A percentile compares a stretch with the other conserved stretches of the same genome.
These are phyloP conservation scores for Phoxinus dragarum DNA, from an alignment of 2,797 vertebrate species.

Conservation along the genomic window DNA sequence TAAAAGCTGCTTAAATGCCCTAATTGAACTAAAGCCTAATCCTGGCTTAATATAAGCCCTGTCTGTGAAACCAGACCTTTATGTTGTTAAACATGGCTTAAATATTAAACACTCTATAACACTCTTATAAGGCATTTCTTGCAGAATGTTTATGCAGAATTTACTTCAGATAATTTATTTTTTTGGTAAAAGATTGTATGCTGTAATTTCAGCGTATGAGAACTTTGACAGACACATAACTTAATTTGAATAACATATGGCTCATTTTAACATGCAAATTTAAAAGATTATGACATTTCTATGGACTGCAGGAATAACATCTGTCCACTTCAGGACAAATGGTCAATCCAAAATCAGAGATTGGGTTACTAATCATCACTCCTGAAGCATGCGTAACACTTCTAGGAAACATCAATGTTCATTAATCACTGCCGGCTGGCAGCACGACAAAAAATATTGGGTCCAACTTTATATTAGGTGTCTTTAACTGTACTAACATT, in stretches of 20 bases:
- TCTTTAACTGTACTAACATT: too few relatives aligned
- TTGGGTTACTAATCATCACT: constrained; percentile 1
- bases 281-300: background rate
- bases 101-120: too few relatives aligned
- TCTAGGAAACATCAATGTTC: constrained; percentile 35
- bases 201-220: background rate
- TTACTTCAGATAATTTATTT: too few relatives aligned
- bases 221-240: background rate
- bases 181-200: too few relatives aligned
- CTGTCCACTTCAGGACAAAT: background rate
- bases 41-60: too few relatives aligned
- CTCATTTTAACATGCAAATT: constrained; percentile 1
- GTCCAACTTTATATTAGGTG: too few relatives aligned
- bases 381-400: background rate
- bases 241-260: background rate
- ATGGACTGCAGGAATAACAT: constrained; percentile 8
- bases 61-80: too few relatives aligned
- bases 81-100: too few relatives aligned
- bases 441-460: background rate
- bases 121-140: too few relatives aligned
- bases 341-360: constrained; percentile 9
- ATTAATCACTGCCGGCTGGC: background rate
- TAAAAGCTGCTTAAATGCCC: too few relatives aligned
- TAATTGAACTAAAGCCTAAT: too few relatives aligned
- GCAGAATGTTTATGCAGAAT: too few relatives aligned